These are phyloP conservation scores for Hyles vespertilio DNA, from an alignment of 1,140 invertebrate species.

Conservation along the genomic window DNA sequence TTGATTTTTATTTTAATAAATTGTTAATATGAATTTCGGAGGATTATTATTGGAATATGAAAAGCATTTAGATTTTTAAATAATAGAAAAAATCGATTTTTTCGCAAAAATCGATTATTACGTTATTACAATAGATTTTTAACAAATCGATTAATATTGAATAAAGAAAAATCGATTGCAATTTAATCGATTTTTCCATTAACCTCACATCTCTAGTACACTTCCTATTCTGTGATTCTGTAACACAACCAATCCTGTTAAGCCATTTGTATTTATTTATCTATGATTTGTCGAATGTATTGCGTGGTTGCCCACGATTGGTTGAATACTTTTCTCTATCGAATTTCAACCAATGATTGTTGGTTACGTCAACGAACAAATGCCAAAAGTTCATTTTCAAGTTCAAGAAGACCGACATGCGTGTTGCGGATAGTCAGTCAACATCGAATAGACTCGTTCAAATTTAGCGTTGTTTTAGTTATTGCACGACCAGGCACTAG, in stretches of 20 bases:
- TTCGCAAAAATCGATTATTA: too few species aligned
- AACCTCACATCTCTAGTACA: too few species aligned
- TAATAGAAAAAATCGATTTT: too few species aligned
- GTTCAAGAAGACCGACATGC: background rate
- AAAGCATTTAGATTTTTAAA: too few species aligned
- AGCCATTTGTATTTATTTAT: conserved; percentile 42
- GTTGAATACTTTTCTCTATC: background rate
- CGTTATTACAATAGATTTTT: too few species aligned
- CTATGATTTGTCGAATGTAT: conserved; percentile 32
- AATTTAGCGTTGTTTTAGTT: background rate
- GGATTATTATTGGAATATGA: too few species aligned
- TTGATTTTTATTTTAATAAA: too few species aligned
- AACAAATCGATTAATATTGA: too few species aligned
- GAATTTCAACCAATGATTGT: conserved; percentile 10
- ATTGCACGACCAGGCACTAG: background rate
- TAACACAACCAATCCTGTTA: conserved; percentile 29
- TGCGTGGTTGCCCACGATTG: conserved; percentile 35
- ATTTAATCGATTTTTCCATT: too few species aligned
- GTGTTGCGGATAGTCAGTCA: conserved; percentile 5
- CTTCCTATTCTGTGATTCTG: too few species aligned
- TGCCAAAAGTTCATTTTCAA: conserved; percentile 5
- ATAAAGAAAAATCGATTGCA: too few species aligned
- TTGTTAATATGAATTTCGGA: too few species aligned
- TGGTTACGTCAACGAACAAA: background rate
- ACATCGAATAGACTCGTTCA: background rate